Percentiles rank a stretch among this genome's conserved stretches.
Conservation (phyloP, 2,797 vertebrate genomes). For the Yasuhikotakia modesta region DNA sequence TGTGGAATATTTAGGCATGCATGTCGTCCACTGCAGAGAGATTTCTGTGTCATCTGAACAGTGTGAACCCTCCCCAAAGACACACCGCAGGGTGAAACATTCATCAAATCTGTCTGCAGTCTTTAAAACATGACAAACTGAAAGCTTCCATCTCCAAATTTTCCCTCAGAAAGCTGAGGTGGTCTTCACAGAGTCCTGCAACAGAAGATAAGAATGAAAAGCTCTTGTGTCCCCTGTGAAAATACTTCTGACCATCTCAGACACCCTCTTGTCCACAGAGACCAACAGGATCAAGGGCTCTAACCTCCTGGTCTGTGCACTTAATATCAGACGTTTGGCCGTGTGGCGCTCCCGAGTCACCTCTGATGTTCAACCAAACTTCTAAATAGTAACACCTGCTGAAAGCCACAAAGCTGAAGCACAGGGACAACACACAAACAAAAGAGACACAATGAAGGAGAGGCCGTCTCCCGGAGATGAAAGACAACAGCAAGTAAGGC, state of each 20-base stretch:
- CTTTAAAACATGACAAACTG: conserved; percentile 20
- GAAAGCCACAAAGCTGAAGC: conserved; percentile 63
- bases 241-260: background rate
- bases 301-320: conserved; percentile 27
- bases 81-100: conserved; percentile 36
- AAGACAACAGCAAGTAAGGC: conserved; percentile 73
- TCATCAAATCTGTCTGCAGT: conserved; percentile 13
- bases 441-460: conserved; percentile 62
- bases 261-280: background rate
- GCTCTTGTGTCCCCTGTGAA: background rate
- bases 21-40: conserved; percentile 8
- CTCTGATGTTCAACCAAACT: conserved; percentile 55
- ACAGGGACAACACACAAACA: conserved; percentile 65
- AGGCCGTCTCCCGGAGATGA: conserved; percentile 74
- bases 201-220: background rate
- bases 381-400: conserved; percentile 67
- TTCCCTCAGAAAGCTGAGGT: conserved; percentile 11
- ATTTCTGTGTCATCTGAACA: conserved; percentile 36
- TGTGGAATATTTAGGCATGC: conserved; percentile 39
- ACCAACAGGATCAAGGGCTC: conserved; percentile 13
- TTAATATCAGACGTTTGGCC: conserved; percentile 45
- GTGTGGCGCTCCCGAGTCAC: conserved; percentile 43
- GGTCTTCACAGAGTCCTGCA: conserved; percentile 8
- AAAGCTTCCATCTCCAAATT: conserved; percentile 4
- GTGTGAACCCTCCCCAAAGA: conserved; percentile 40